phyloP scores from a whole-genome alignment of 1,140 invertebrate species.

The Diachasmimorpha longicaudata region DNA sequence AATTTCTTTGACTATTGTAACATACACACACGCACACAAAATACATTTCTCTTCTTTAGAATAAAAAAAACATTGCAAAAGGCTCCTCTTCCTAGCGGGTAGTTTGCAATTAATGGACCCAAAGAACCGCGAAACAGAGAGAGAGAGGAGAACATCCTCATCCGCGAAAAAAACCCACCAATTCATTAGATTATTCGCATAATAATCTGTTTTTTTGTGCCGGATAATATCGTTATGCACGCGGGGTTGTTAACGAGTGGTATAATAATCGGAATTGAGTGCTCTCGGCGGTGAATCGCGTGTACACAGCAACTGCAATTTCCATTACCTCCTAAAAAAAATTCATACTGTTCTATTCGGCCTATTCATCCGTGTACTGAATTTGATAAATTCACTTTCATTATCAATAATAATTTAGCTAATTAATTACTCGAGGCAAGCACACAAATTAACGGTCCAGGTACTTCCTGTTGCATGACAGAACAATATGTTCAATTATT shows the following conservation, averaged over 20 bases:
- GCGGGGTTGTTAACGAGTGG: not conserved
- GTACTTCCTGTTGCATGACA: not conserved
- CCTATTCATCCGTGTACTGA: not conserved
- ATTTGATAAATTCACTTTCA: not conserved
- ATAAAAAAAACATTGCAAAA: not conserved
- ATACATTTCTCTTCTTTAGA: not conserved
- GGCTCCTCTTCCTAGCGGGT: too few species aligned
- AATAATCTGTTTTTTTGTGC: not conserved
- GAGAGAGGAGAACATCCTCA: not conserved
- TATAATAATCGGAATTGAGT: not conserved
- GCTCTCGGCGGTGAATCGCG: slow-evolving; percentile 1
- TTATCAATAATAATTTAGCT: not conserved
- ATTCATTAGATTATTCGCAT: not conserved
- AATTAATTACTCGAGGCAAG: not conserved
- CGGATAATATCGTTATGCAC: not conserved
- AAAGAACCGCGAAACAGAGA: not conserved
- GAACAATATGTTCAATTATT: not conserved
- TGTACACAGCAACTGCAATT: not conserved
- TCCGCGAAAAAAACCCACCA: not conserved
- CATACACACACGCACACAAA: too few species aligned
- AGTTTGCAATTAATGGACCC: not conserved
- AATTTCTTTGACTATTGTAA: too few species aligned
- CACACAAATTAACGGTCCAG: not conserved
- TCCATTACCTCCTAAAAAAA: not conserved
- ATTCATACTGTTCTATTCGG: not conserved